Base-by-base conservation (phyloP, 2,113 vertebrate species). In the Boulengeromyrus knoepffleri region DNA sequence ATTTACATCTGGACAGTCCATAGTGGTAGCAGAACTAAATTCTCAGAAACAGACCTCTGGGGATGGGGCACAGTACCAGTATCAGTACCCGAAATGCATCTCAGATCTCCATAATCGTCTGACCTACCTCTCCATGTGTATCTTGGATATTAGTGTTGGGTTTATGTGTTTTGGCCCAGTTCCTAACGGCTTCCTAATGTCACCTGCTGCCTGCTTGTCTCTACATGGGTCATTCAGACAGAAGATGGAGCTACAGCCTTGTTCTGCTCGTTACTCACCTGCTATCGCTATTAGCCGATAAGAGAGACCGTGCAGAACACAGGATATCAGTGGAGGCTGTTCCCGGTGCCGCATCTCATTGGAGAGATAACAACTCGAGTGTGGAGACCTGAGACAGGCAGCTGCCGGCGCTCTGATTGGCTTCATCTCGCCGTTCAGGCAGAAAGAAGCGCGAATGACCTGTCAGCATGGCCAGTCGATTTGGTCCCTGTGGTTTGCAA, bases 31-130 rank as follows among this genome's bases (percentile, higher is more conserved):
- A 80, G 13, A 80, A 80, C 74, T 80, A 3, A 12, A 12, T 36
- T 77, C 6, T 15, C 36, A 42, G 31, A 5, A 19, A 80, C 3
- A 42, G 15, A 66, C 89, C 88, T 70, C 90, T 92, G 88, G 85
- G 77, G 52, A 45, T 58, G 58, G 88, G 88, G 83, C 89, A 89
- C 17, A 45, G 90, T 92, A 89, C 88, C 0, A 88, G 90, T 93
- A 31, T 36, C 27, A 17, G 31, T 15, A 15, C 27, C 31, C 0
- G 70, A 77, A 36, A 19, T 17, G 31, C 70, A 17, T 77, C 31
- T 80, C 31, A 80, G 36, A 42, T 2, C 74, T 8, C 13, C 36
- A 39, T 42, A 80, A 80, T 80, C 15, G 2, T 19, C 66, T 36
- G 15, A 8, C 5, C 27, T 36, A 36, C 13, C 10, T 66, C 21